Evolutionary conservation across 2,888 invertebrate genomes (phyloP), one percentile per base, ranked within the genome.

Genomic region (Hydropsyche betteni): DNA sequence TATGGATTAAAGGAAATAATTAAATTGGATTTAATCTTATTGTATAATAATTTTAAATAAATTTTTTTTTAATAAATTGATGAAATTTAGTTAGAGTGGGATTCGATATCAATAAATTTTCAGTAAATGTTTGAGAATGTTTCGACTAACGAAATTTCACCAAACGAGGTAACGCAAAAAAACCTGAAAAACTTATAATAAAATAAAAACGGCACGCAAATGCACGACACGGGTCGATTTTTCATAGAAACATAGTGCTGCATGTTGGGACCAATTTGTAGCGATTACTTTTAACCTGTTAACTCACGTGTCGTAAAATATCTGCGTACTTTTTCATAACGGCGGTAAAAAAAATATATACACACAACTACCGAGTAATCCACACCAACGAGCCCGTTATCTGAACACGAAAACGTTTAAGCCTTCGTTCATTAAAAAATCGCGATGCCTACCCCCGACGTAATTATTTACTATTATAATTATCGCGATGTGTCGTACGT

Each of bases 141-240:
- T 44, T 44, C 10, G 10, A 44, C 44, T 44, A 10, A 44, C 44
- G 10, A 44, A 55, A 16, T 12, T 55, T n/a, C 2, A 16, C 55
- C n/a, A 55, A 55, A 55, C n/a, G 16, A 55, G 12, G 5, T 10
- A 14, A 55, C 16, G 12, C 16, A 55, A 14, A 55, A 55, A 55
- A 64, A 36, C 34, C 4, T 10, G 10, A 10, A 36, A 64, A 64
- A 34, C 5, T 4, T 33, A 12, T 7, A 64, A 64, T n/a, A 44
- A n/a, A 64, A 75, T 50, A 71, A 76, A 75, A 76, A 75, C 61
- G 68, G 68, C 76, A 78, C 75, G 74, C 75, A 74, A 76, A 75
- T 78, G 78, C 78, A 78, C 69, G 69, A 58, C 51, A 50, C 34
- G 75, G 58, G 70, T 8, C 6, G 36, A 34, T 33, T 64, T 64